Evolutionary conservation across 2,888 invertebrate genomes (phyloP).

Genomic region (Tenthredo distinguenda): DNA sequence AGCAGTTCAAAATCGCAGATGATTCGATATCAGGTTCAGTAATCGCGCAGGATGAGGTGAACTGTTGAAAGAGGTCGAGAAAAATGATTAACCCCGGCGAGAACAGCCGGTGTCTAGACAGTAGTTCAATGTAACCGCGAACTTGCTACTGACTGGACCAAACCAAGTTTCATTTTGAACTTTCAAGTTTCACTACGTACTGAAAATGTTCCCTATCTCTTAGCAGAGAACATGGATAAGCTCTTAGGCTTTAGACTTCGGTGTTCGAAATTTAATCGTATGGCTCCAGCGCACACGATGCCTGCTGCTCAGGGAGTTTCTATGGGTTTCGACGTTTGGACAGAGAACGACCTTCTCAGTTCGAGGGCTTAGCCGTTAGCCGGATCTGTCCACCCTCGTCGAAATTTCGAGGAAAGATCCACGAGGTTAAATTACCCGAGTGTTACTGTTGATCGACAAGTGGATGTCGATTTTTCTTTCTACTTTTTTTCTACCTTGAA

Average conservation of each 20-base stretch:
- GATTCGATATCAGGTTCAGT: background rate
- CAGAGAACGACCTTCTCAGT: constrained; percentile 23
- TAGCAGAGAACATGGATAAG: constrained; percentile 44
- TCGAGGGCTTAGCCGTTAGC: constrained; percentile 26
- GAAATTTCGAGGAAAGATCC: constrained; percentile 42
- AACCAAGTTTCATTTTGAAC: constrained; percentile 29
- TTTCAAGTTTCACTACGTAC: background rate
- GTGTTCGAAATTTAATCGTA: constrained; percentile 44
- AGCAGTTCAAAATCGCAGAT: background rate
- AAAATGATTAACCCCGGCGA: background rate
- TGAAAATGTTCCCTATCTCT: constrained; percentile 29
- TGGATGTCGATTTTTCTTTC: background rate
- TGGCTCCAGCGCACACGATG: background rate
- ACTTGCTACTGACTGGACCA: constrained; percentile 35
- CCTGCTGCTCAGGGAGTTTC: background rate
- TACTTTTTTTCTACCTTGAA: background rate
- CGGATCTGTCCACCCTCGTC: constrained; percentile 27
- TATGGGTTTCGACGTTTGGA: constrained; percentile 27
- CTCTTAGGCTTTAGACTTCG: constrained; percentile 32
- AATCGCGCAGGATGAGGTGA: background rate
- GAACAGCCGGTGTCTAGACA: constrained; percentile 10
- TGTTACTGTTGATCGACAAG: background rate
- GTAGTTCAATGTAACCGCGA: constrained; percentile 12
- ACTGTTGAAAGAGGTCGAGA: background rate
- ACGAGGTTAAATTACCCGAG: constrained; percentile 19